Base-by-base conservation (phyloP, 2,797 vertebrate genomes). In the Spondyliosoma cantharus region DNA sequence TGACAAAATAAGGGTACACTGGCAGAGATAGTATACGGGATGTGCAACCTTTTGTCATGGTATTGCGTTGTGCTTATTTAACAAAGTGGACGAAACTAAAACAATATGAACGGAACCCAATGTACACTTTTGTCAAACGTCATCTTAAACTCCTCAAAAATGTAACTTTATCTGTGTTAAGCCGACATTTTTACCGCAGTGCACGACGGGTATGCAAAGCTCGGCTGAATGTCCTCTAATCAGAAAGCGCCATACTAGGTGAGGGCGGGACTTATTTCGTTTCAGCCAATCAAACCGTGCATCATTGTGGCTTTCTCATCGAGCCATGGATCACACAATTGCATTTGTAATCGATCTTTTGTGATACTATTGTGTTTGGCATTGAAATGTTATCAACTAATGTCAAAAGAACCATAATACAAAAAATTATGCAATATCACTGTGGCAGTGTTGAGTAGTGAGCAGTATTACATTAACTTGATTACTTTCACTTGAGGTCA, bases 201-300 rank as follows among this genome's bases (percentile, higher is more conserved):
- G 90, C 87, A 87, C 72, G 24, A 2, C 48, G 92, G 92, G 70
- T 87, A 92, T 79, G 24, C 2, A 78, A 78, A 80, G n/a, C 20
- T 0, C 0, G 0, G 2, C 2, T 1, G 0, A 24, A 2, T 12
- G n/a, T 67, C 19, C 0, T 22, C 92, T 91, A 92, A 91, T 92
- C 84, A 77, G 12, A 76, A 5, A 3, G 4, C 22, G 5, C 0
- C 0, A 22, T 46, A 5, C 0, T 3, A 13, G 0, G 1, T 5
- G 0, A 7, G 12, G 11, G 84, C 20, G 82, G 69, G 45, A 2
- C 15, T 7, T 24, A 17, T 2, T 9, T 54, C 0, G 1, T 16
- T 1, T 11, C 11, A 69, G 48, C 86, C 87, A 90, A 87, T 85
- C n/a, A 82, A 46, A 65, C 24, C 3, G 8, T 1, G 0, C 0